Percentiles rank a stretch among this genome's conserved stretches.
Conservation (phyloP, 2,113 vertebrate species). For the Ursus arctos region DNA sequence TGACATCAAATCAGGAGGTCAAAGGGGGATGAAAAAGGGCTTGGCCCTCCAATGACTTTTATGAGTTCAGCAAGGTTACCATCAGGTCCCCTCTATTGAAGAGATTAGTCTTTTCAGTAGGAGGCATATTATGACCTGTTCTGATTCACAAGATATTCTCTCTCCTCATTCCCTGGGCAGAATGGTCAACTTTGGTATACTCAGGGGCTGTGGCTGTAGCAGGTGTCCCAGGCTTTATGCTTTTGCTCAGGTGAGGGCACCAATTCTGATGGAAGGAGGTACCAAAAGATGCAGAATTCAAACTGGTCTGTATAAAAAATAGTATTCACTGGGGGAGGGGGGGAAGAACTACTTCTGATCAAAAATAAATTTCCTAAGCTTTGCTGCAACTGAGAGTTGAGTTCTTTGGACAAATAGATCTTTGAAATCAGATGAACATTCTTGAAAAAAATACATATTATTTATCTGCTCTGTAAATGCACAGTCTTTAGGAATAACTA, state of each 20-base stretch:
- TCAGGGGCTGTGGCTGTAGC: neutral
- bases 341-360: neutral
- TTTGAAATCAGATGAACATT: slow-evolving; percentile 24
- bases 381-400: neutral
- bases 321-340: neutral
- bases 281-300: neutral
- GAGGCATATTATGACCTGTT: neutral
- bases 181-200: neutral
- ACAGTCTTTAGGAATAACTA: neutral
- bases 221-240: neutral
- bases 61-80: neutral
- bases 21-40: neutral
- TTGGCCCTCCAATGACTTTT: neutral
- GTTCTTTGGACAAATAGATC: neutral
- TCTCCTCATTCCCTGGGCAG: neutral
- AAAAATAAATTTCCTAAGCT: neutral
- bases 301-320: neutral
- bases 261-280: neutral
- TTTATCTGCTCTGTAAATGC: neutral
- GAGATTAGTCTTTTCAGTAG: neutral
- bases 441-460: neutral
- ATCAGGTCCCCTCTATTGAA: neutral
- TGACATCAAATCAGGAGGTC: neutral
- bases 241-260: neutral
- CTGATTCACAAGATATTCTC: neutral